These are phyloP conservation scores for Lates japonicus DNA, from an alignment of 2,797 vertebrate species.

Conservation along the genomic window DNA sequence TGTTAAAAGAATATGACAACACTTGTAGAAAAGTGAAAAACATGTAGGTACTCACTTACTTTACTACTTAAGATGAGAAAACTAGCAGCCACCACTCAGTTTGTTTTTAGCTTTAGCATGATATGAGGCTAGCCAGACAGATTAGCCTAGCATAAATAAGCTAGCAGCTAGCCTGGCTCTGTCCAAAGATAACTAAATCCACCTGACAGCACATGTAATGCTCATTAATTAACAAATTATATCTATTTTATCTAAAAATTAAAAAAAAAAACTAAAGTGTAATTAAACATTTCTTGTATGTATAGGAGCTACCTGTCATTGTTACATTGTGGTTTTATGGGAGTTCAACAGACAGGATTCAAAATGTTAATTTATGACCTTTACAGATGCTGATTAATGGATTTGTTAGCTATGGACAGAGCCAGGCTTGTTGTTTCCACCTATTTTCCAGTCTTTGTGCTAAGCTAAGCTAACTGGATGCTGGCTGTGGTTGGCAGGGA, in stretches of 20 bases:
- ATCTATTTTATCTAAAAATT: neutral
- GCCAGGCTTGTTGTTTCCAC: neutral
- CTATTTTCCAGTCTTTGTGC: neutral
- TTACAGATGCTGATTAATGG: neutral
- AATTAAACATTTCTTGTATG: too few relatives aligned
- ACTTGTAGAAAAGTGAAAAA: too few relatives aligned
- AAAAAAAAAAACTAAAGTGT: too few relatives aligned
- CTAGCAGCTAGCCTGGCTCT: neutral
- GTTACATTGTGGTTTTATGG: too few relatives aligned
- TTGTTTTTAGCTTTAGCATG: neutral
- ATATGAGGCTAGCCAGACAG: too few relatives aligned
- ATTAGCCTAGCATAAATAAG: too few relatives aligned
- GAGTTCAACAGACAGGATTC: too few relatives aligned
- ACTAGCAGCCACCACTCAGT: neutral
- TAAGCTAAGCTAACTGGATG: neutral
- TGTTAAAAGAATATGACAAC: too few relatives aligned
- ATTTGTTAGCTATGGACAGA: neutral
- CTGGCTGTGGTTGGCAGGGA: neutral
- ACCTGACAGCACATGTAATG: neutral
- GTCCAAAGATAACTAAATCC: neutral
- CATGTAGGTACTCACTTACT: neutral
- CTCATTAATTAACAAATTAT: neutral
- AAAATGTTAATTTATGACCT: too few relatives aligned
- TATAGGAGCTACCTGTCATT: too few relatives aligned
- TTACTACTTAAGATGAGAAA: neutral